These are phyloP conservation scores for Heliconius charithonia DNA, from an alignment of 2,888 invertebrate species.

Conservation along the genomic window DNA sequence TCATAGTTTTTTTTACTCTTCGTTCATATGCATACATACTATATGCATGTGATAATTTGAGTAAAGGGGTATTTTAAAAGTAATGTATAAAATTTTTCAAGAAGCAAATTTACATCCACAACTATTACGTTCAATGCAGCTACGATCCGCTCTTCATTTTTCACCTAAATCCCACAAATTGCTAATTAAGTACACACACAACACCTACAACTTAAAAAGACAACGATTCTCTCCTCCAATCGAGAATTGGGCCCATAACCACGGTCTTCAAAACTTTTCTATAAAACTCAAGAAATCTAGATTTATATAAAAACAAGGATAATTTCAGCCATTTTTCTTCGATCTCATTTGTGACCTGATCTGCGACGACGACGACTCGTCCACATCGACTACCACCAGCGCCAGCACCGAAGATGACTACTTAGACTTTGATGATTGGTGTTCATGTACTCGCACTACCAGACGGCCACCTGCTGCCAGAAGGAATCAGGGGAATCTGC, in stretches of 20 bases:
- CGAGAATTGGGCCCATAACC: too few species aligned
- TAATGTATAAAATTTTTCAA: too few species aligned
- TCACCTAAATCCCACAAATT: neutral
- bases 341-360: slow-evolving; percentile 58
- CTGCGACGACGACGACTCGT: slow-evolving; percentile 62
- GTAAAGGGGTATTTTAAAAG: too few species aligned
- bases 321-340: slow-evolving; percentile 63
- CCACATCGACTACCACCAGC: slow-evolving; percentile 50
- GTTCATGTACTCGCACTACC: slow-evolving; percentile 44
- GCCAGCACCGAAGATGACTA: slow-evolving; percentile 47
- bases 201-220: neutral
- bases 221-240: neutral
- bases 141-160: neutral
- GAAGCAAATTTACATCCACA: too few species aligned
- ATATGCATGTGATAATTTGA: too few species aligned
- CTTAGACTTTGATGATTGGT: slow-evolving; percentile 48
- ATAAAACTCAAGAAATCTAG: too few species aligned
- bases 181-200: neutral
- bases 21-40: too few species aligned
- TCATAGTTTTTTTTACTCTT: too few species aligned
- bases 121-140: too few species aligned
- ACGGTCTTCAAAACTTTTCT: too few species aligned
- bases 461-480: slow-evolving; percentile 45
- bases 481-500: slow-evolving; percentile 37
- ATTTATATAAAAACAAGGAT: slow-evolving; percentile 8